phyloP scores from a whole-genome alignment of 2,888 invertebrate genomes.

The Criorhina ranunculi region DNA sequence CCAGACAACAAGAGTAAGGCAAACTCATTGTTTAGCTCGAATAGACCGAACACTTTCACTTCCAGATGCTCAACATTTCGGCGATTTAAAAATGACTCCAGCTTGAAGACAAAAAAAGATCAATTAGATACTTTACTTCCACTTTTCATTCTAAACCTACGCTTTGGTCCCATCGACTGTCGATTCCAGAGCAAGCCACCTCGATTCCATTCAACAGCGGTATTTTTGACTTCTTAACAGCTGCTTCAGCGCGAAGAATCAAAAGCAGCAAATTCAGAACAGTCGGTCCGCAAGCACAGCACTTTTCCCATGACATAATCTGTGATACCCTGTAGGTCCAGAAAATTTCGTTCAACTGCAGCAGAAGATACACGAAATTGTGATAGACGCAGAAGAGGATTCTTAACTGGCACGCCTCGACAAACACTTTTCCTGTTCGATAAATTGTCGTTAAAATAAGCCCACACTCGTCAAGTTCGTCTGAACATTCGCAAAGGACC shows the following conservation, averaged over 20 bases:
- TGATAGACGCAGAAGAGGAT: slow-evolving; percentile 81
- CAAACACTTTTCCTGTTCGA: slow-evolving; percentile 76
- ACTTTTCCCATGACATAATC: slow-evolving; percentile 71
- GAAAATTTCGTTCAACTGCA: slow-evolving; percentile 80
- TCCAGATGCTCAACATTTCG: slow-evolving; percentile 79
- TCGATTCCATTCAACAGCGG: slow-evolving; percentile 79
- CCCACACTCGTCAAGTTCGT: slow-evolving; percentile 79
- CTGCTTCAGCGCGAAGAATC: slow-evolving; percentile 79
- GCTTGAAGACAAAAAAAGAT: slow-evolving; percentile 56
- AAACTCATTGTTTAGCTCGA: slow-evolving; percentile 80
- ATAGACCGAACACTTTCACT: slow-evolving; percentile 80
- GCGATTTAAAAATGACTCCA: slow-evolving; percentile 78
- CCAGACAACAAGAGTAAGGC: slow-evolving; percentile 80
- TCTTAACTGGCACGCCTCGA: slow-evolving; percentile 79
- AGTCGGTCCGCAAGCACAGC: slow-evolving; percentile 78
- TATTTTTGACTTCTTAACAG: slow-evolving; percentile 77
- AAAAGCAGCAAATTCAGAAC: slow-evolving; percentile 79
- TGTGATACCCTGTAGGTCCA: slow-evolving; percentile 72
- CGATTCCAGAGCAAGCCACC: slow-evolving; percentile 80
- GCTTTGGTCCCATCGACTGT: slow-evolving; percentile 81
- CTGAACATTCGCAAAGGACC: slow-evolving; percentile 79
- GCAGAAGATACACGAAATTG: slow-evolving; percentile 79
- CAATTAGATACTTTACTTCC: background rate
- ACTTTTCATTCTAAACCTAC: slow-evolving; percentile 76
- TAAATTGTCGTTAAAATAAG: slow-evolving; percentile 79